Percentiles rank a stretch among this genome's conserved stretches.
Evolutionary conservation across 2,888 invertebrate genomes (phyloP).

Genomic region (Vesta saturnalis): DNA sequence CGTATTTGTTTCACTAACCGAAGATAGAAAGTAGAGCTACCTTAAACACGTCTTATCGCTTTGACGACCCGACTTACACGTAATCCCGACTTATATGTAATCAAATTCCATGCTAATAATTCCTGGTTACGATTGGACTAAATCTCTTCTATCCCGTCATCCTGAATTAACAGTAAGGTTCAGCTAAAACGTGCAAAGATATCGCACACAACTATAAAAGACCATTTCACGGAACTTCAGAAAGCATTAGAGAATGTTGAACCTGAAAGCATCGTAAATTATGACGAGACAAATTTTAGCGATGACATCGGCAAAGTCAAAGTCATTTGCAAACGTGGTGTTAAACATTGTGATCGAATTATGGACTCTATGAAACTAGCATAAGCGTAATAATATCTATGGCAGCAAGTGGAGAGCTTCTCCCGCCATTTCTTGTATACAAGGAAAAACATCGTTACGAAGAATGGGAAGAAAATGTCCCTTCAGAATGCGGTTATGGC

Average conservation of each 20-base stretch:
- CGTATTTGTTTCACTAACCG: too few species aligned
- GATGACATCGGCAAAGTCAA: constrained; percentile 52
- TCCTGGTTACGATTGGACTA: constrained; percentile 17
- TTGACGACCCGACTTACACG: too few species aligned
- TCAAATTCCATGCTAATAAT: constrained; percentile 19
- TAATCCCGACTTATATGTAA: too few species aligned
- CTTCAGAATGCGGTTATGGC: neutral
- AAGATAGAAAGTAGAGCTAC: too few species aligned
- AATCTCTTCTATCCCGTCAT: neutral
- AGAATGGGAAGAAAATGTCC: constrained; percentile 48
- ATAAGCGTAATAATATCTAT: constrained; percentile 25
- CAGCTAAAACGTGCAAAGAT: neutral
- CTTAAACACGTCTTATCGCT: too few species aligned
- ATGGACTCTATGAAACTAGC: too few species aligned
- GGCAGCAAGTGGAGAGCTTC: constrained; percentile 22
- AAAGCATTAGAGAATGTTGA: constrained; percentile 33
- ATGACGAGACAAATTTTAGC: constrained; percentile 53
- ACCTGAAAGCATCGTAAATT: constrained; percentile 47
- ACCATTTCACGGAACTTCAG: constrained; percentile 35
- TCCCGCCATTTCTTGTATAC: constrained; percentile 47
- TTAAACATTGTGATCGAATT: too few species aligned
- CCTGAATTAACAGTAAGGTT: neutral
- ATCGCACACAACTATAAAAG: constrained; percentile 1
- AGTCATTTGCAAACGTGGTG: constrained; percentile 45
- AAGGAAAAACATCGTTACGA: constrained; percentile 50